A percentile compares a stretch with the other conserved stretches of the same genome.
phyloP scores from a whole-genome alignment of 23 tunicate genomes.

The Trididemnum clinides region DNA sequence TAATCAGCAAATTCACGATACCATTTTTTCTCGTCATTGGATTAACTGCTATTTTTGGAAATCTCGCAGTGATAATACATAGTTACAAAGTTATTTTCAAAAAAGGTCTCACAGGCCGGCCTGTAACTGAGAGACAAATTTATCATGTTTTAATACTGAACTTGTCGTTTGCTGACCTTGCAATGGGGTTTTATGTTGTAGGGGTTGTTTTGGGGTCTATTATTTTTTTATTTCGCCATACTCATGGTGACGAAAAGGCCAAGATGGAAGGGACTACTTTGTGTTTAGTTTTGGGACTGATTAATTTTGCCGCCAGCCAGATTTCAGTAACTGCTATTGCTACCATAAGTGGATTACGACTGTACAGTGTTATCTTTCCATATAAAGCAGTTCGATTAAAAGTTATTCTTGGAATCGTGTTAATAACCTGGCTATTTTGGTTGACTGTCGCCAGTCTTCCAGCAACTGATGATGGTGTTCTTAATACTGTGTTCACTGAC shows the following conservation, averaged over 20 bases:
- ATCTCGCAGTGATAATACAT: constrained; percentile 1
- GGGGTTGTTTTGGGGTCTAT: not conserved
- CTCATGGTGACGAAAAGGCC: not conserved
- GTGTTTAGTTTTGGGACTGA: not conserved
- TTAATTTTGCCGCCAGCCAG: constrained; percentile 27
- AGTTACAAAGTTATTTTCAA: not conserved
- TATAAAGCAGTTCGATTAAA: not conserved
- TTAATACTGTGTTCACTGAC: not conserved
- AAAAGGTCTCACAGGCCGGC: not conserved
- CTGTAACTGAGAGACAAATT: not conserved
- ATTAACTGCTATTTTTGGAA: constrained; percentile 6
- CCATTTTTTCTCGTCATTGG: not conserved
- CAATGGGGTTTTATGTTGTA: constrained; percentile 18
- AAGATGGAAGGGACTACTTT: not conserved
- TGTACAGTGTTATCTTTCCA: constrained; percentile 3
- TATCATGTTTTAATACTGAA: constrained; percentile 9
- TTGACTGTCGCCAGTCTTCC: not conserved
- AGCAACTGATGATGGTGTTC: not conserved
- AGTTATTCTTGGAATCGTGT: not conserved
- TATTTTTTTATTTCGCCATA: not conserved
- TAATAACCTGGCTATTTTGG: constrained; percentile 25
- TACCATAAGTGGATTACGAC: constrained; percentile 3
- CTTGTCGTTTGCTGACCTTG: constrained; percentile 8
- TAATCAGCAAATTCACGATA: not conserved
- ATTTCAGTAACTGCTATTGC: constrained; percentile 24